Conservation (phyloP, 2,113 vertebrate genomes). For the Dendropsophus ebraccatus region DNA sequence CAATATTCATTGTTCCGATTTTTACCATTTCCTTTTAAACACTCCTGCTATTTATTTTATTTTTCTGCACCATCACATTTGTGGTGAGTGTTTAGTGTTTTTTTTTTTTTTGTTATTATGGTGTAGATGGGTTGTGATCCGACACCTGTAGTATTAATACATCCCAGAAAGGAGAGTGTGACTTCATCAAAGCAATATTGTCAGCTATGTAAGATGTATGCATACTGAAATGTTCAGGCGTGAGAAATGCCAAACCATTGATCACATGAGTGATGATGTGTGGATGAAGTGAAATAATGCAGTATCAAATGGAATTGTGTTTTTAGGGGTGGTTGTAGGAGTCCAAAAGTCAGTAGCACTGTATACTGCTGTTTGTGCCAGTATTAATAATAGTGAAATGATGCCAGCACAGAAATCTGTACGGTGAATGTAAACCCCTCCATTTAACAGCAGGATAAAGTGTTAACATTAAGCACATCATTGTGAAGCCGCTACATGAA, state of each 20-base stretch:
- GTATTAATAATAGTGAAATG: background rate
- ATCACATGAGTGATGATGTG: conserved; percentile 4
- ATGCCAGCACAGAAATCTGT: background rate
- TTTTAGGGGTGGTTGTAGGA: background rate
- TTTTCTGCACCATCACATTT: background rate
- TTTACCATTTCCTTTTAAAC: conserved; percentile 60
- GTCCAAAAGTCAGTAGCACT: background rate
- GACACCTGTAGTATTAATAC: conserved; percentile 73
- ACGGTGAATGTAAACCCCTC: background rate
- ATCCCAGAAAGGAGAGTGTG: conserved; percentile 58
- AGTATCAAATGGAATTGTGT: background rate
- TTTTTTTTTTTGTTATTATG: background rate
- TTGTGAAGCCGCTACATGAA: background rate
- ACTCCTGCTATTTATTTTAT: conserved; percentile 48
- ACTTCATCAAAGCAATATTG: conserved; percentile 64
- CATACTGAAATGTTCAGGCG: conserved; percentile 62
- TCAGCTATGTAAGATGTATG: conserved; percentile 61
- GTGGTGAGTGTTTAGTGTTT: background rate
- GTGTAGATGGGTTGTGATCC: conserved; percentile 45
- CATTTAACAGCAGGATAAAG: background rate
- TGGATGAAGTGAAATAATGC: conserved; percentile 8
- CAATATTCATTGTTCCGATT: conserved; percentile 61
- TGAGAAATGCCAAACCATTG: background rate
- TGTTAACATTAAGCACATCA: conserved; percentile 6
- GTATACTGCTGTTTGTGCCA: background rate